Evolutionary conservation across 2,797 vertebrate species (phyloP), one percentile per base, ranked within the genome.

Genomic region (Chaenodraco wilsoni): DNA sequence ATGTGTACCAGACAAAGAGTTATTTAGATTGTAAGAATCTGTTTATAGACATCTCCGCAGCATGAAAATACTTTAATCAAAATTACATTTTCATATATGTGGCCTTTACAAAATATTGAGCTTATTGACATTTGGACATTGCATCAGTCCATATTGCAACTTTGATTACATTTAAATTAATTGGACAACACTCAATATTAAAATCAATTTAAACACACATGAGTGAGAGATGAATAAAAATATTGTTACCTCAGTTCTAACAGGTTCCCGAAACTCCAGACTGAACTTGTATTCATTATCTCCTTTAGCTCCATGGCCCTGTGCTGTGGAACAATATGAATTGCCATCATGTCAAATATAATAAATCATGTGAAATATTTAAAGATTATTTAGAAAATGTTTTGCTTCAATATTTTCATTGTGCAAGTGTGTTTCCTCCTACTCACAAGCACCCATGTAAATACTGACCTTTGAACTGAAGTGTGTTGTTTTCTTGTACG

Each of bases 231-330:
- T 21, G 6, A 50, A 55, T 45, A 46, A 3, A 54, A 54, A 21
- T 37, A 56, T 54, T 27, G 23, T 15, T 95, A 99, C 98, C 93
- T 98, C 94, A 5, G 95, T 91, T 72, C 94, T 94, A 1, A 99
- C 97, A 0, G 93, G 88, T 60, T 96, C 94, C 4, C 97, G 90
- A 78, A 99, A 99, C 84, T 97, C 96, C 62, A 99, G 86, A 76
- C 94, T 95, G 92, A 99, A 99, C 86, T 95, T 89, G 9, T 99
- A 99, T 58, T 97, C 93, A 70, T 99, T 97, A 66, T 98, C 96
- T 72, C 98, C 98, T 94, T 98, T 98, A 44, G 98, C 98, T 72
- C 98, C 98, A 0, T 97, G 97, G 63, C 98, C 98, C 76, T 95
- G 96, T 66, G 96, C 98, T 99, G 76, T 78, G 59, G 41, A 76